Conservation (phyloP, 2,113 vertebrate genomes). For the Furnarius figulus region DNA sequence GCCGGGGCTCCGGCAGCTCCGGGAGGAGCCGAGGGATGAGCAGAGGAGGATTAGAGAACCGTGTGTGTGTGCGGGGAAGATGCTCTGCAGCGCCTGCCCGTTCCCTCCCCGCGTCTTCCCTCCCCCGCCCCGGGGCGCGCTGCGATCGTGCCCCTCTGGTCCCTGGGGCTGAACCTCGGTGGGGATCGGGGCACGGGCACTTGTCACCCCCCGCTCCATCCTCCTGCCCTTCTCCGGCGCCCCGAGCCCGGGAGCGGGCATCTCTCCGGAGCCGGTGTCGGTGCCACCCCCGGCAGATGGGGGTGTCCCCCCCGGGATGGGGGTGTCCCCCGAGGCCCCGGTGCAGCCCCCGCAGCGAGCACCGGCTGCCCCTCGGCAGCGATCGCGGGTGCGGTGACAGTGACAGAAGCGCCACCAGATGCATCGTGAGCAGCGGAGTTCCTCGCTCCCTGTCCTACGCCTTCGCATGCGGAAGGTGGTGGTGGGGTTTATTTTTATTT, state of each 20-base stretch:
- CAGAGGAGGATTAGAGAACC: neutral
- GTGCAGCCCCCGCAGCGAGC: neutral
- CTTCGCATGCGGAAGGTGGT: slow-evolving; percentile 45
- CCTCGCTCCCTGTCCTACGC: slow-evolving; percentile 18
- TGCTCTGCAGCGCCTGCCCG: slow-evolving; percentile 14
- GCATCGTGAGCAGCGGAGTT: slow-evolving; percentile 14
- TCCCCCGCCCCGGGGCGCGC: neutral
- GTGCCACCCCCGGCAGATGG: neutral
- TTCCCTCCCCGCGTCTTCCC: neutral
- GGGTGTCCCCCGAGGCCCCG: neutral
- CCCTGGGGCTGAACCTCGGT: neutral
- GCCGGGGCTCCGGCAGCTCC: neutral
- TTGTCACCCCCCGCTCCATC: neutral
- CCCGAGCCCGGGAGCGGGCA: neutral
- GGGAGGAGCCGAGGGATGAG: neutral
- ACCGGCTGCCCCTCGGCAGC: neutral
- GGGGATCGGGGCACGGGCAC: neutral
- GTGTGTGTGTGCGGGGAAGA: neutral
- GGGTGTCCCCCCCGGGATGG: neutral
- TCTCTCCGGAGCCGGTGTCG: neutral
- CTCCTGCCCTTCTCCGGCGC: neutral
- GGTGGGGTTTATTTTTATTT: slow-evolving; percentile 24
- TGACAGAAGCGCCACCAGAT: slow-evolving; percentile 2
- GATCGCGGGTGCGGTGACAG: neutral
- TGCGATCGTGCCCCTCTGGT: neutral